Conservation (phyloP, 2,113 vertebrate species). For the Psilopogon haemacephalus region DNA sequence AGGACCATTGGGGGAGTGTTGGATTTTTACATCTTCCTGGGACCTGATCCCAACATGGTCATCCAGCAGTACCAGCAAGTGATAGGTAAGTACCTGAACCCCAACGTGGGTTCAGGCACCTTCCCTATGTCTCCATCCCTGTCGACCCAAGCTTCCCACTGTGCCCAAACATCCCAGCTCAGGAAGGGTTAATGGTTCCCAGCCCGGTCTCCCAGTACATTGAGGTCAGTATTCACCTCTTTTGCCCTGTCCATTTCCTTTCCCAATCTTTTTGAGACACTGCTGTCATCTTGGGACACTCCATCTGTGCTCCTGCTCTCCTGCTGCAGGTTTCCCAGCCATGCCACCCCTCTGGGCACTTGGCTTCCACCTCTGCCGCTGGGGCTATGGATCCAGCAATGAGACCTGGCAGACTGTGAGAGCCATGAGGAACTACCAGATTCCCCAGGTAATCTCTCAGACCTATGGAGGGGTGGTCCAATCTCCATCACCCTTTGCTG, state of each 20-base stretch:
- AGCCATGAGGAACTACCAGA: conserved; percentile 79
- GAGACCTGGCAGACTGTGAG: conserved; percentile 82
- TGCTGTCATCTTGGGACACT: background rate
- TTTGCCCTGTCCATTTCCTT: background rate
- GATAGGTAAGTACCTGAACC: conserved; percentile 72
- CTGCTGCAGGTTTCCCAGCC: conserved; percentile 72
- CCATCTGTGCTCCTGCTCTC: background rate
- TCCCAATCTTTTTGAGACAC: background rate
- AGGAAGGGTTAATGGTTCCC: background rate
- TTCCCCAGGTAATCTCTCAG: conserved; percentile 66
- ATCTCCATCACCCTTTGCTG: background rate
- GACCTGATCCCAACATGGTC: conserved; percentile 77
- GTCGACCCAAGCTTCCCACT: background rate
- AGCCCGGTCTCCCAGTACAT: background rate
- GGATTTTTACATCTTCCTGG: conserved; percentile 88
- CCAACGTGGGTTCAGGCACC: accelerated
- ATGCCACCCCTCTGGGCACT: conserved; percentile 87
- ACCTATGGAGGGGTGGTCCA: background rate
- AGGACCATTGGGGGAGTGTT: conserved; percentile 86
- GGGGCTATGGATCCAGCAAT: conserved; percentile 84
- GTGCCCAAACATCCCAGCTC: background rate
- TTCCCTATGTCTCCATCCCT: background rate
- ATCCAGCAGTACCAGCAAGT: conserved; percentile 85
- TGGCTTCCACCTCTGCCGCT: conserved; percentile 89
- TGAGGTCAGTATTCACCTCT: background rate